Conservation (phyloP, 2,113 vertebrate species). For the Anarrhichthys ocellatus region DNA sequence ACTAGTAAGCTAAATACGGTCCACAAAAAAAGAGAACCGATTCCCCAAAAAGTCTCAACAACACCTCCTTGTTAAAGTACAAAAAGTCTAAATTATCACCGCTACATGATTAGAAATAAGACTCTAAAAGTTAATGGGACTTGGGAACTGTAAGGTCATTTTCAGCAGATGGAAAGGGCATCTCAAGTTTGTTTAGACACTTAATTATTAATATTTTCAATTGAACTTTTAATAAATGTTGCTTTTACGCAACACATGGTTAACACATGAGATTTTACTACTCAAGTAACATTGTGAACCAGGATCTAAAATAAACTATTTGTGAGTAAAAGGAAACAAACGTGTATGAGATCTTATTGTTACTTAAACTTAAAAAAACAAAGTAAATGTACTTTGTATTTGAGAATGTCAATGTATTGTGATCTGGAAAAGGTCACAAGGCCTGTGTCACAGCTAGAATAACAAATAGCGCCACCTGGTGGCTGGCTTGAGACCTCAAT, state of each 20-base stretch:
- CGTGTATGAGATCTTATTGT: not conserved
- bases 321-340: not conserved
- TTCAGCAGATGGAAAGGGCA: not conserved
- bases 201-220: not conserved
- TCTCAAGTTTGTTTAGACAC: not conserved
- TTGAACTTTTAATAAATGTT: not conserved
- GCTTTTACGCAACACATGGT: not conserved
- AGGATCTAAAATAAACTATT: not conserved
- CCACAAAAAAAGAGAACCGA: conserved; percentile 7
- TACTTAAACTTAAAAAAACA: not conserved
- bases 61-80: not conserved
- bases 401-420: not conserved
- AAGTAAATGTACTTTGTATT: not conserved
- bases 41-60: not conserved
- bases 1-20: conserved; percentile 14
- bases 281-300: not conserved
- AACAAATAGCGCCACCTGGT: conserved; percentile 67
- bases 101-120: not conserved
- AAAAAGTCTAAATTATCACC: not conserved
- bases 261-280: not conserved
- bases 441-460: conserved; percentile 11
- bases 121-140: not conserved
- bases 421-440: not conserved
- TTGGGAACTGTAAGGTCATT: not conserved
- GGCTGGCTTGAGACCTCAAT: conserved; percentile 26